Conservation (phyloP, 2,113 vertebrate genomes). For the Pachyramphus minor region DNA sequence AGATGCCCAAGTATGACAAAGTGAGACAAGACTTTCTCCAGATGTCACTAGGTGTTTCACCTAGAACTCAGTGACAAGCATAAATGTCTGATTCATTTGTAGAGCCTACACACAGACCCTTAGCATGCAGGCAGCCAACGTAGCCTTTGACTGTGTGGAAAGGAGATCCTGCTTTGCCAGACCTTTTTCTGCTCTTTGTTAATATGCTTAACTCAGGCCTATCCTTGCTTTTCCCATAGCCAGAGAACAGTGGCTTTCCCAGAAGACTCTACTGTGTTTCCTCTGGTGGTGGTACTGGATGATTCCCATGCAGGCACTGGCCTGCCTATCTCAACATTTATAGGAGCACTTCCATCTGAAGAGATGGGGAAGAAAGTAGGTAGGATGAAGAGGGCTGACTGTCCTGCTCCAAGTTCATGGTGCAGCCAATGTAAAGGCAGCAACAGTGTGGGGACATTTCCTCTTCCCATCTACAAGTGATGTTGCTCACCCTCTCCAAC, state of each 20-base stretch:
- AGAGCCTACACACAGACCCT: neutral
- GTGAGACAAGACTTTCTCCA: neutral
- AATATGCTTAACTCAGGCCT: neutral
- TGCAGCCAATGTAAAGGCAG: neutral
- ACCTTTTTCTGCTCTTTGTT: fast-evolving
- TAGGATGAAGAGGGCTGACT: neutral
- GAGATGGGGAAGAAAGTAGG: neutral
- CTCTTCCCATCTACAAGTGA: neutral
- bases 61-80: neutral
- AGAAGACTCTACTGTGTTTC: neutral
- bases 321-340: neutral
- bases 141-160: neutral
- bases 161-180: neutral
- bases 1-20: neutral
- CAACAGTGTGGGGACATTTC: fast-evolving
- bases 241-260: neutral
- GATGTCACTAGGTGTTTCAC: neutral
- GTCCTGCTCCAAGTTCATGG: neutral
- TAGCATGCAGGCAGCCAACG: neutral
- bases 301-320: neutral
- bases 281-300: neutral
- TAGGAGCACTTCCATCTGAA: neutral
- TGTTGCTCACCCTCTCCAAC: neutral
- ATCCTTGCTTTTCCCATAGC: neutral
- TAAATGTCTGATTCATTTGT: neutral